Percentiles rank a stretch among this genome's conserved stretches.
Evolutionary conservation across 2,888 invertebrate species (phyloP).

Genomic region (Pherbina coryleti): DNA sequence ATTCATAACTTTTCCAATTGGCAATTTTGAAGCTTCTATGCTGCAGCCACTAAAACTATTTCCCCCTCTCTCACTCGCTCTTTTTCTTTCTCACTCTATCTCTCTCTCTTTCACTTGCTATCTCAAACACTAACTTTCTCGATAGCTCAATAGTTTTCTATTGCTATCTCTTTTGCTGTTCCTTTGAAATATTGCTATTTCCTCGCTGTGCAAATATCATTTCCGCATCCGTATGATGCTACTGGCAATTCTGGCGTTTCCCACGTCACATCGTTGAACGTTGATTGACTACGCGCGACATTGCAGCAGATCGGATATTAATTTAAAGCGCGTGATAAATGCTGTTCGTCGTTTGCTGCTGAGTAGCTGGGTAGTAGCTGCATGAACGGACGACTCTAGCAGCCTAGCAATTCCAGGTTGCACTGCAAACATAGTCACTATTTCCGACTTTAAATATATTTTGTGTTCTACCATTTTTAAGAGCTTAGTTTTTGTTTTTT

Average conservation of each 20-base stretch:
- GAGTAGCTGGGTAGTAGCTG: not conserved
- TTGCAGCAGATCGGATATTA: slow-evolving; percentile 49
- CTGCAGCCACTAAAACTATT: not conserved
- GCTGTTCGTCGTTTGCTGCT: slow-evolving; percentile 17
- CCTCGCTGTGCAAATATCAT: slow-evolving; percentile 26
- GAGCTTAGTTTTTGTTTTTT: not conserved
- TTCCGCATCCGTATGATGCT: slow-evolving; percentile 19
- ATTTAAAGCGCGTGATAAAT: slow-evolving; percentile 52
- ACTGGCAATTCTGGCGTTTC: not conserved
- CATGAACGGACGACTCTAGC: no score
- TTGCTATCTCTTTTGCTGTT: not conserved
- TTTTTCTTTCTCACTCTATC: not conserved
- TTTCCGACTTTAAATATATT: not conserved
- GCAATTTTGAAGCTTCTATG: not conserved
- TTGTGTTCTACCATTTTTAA: not conserved
- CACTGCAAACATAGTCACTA: not conserved
- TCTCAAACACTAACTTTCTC: not conserved
- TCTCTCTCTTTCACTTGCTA: not conserved
- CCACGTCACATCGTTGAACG: slow-evolving; percentile 20
- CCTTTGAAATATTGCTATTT: not conserved
- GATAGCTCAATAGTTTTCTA: not conserved
- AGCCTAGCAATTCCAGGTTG: not conserved
- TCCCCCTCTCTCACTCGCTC: not conserved
- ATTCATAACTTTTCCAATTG: not conserved
- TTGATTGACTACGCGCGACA: slow-evolving; percentile 36